Conservation (phyloP, 2,113 vertebrate species). For the Larimichthys crocea region DNA sequence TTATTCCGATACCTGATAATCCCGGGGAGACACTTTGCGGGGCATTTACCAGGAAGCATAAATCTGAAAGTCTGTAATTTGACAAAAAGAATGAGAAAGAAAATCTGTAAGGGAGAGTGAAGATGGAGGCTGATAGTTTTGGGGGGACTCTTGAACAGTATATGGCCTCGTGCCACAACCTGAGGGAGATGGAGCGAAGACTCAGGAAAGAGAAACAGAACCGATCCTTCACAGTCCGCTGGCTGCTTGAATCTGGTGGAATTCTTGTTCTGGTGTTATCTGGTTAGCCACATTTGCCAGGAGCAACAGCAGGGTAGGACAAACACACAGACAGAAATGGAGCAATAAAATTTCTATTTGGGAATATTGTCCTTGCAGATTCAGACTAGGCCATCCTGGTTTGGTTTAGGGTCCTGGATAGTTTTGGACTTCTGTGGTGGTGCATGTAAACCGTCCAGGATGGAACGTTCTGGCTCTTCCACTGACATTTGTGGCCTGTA, state of each 20-base stretch:
- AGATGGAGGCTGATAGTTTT: conserved; percentile 50
- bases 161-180: conserved; percentile 44
- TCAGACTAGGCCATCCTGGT: conserved; percentile 5
- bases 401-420: conserved; percentile 35
- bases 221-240: conserved; percentile 7
- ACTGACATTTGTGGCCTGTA: conserved; percentile 25
- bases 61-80: conserved; percentile 77
- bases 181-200: conserved; percentile 20
- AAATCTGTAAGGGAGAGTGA: conserved; percentile 42
- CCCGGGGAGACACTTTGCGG: conserved; percentile 73
- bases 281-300: conserved; percentile 16
- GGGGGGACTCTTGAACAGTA: conserved; percentile 54
- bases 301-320: conserved; percentile 28
- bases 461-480: conserved; percentile 32
- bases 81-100: conserved; percentile 65
- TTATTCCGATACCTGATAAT: conserved; percentile 76
- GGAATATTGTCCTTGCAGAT: conserved; percentile 15
- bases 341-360: conserved; percentile 33
- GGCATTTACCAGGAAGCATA: conserved; percentile 72
- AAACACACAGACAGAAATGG: conserved; percentile 20
- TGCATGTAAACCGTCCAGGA: conserved; percentile 6
- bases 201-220: conserved; percentile 34
- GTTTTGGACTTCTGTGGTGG: conserved; percentile 23
- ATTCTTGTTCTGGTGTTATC: conserved; percentile 41
- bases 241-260: conserved; percentile 12